Evolutionary conservation across 1,140 invertebrate genomes (phyloP), one percentile per base, ranked within the genome.

Genomic region (Drosophila malerkotliana): DNA sequence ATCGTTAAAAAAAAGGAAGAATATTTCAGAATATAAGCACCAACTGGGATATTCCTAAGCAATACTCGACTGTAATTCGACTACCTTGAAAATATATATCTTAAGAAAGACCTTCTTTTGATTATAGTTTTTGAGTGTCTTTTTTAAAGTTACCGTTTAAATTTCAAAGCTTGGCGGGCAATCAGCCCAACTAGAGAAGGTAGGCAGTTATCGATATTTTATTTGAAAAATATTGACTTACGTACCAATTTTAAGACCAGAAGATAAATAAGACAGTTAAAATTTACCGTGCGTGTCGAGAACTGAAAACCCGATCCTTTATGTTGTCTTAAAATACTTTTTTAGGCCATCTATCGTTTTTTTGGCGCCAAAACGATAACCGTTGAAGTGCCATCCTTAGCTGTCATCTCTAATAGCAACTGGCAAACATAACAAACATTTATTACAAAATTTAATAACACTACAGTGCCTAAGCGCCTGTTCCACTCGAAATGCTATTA

Each of bases 361-460:
- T 41, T 51, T 66, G 59, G 63, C 63, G 63, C 44, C 24, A 41
- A 32, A 12, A 10, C 7, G 1, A 9, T 0, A 34, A 4, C 15
- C 18, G 9, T 1, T 2, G 1, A 3, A 18, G 58, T 66, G 45
- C 1, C 59, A 66, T 66, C 63, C 18, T 61, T 64, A 64, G 10
- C 21, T 48, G 14, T 28, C 59, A 66, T 66, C 59, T 66, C 63
- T 66, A 63, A 66, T 66, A 15, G 63, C 58, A 66, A 63, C 59
- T 26, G 45, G 24, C 15, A 47, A 48, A 63, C 59, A 66, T 63
- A 66, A 59, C 12, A 60, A 28, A 41, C 52, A 66, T 21, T 47
- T 47, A 10, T 18, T 10, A 6, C 24, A 44, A 44, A 14, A 15
- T 18, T 3, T 8, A 6, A n/a, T 8, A 15, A 12, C 12, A 37